These are phyloP conservation scores for Leptonema lineaticorne DNA, from an alignment of 1,140 invertebrate species.

Conservation along the genomic window DNA sequence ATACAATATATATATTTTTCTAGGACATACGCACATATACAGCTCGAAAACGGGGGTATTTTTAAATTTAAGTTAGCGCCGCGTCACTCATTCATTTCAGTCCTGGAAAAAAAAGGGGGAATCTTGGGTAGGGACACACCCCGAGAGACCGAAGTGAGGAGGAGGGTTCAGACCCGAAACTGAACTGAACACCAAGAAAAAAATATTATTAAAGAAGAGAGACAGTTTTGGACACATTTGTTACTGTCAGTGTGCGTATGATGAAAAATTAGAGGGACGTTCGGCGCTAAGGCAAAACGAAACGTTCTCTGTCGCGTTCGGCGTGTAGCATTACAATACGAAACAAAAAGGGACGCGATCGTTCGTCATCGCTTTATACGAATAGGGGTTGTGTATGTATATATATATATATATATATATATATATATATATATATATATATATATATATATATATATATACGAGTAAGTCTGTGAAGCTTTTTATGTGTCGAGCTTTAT, in stretches of 20 bases:
- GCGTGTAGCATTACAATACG: not conserved
- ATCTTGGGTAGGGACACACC: not conserved
- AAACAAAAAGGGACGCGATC: not conserved
- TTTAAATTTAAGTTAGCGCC: slow-evolving; percentile 29
- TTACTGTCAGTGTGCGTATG: slow-evolving; percentile 58
- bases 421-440: not conserved
- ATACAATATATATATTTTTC: no score
- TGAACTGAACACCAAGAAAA: slow-evolving; percentile 43
- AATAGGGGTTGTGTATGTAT: not conserved
- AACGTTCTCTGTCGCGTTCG: not conserved
- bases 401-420: no score
- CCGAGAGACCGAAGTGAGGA: slow-evolving; percentile 5
- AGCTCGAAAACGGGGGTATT: no score
- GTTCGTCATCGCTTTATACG: not conserved
- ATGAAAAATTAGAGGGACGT: slow-evolving; percentile 57
- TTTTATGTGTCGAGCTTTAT: slow-evolving; percentile 24
- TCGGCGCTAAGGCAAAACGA: slow-evolving; percentile 12
- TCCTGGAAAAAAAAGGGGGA: not conserved
- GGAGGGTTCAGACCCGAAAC: slow-evolving; percentile 25
- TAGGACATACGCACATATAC: not conserved
- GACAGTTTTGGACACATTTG: slow-evolving; percentile 59
- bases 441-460: no score
- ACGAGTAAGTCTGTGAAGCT: no score
- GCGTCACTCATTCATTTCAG: slow-evolving; percentile 24
- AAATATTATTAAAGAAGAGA: slow-evolving; percentile 61